A percentile compares a stretch with the other conserved stretches of the same genome.
phyloP scores from a whole-genome alignment of 2,888 invertebrate species.

The Sarcophaga carnaria region DNA sequence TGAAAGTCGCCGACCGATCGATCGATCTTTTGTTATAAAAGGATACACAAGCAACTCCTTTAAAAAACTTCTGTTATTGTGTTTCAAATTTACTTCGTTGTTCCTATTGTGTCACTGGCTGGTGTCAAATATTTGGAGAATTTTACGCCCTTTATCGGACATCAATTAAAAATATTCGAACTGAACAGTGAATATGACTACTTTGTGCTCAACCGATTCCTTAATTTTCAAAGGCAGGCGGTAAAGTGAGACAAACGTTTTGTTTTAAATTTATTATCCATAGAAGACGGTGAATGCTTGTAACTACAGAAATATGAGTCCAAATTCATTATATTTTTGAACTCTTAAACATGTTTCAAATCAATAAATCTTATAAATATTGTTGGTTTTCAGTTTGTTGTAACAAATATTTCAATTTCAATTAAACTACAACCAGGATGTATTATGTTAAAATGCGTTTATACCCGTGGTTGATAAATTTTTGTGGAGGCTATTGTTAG shows the following conservation, averaged over 20 bases:
- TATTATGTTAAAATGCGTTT: too few relatives aligned
- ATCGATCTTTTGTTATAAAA: slow-evolving; percentile 67
- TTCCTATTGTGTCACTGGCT: slow-evolving; percentile 51
- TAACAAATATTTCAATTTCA: too few relatives aligned
- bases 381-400: too few relatives aligned
- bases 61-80: slow-evolving; percentile 69
- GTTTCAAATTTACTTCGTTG: slow-evolving; percentile 46
- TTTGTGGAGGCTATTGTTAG: too few relatives aligned
- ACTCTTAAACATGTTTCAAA: too few relatives aligned
- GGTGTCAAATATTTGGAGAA: slow-evolving; percentile 76
- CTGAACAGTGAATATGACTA: background rate
- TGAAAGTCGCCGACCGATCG: slow-evolving; percentile 53
- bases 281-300: background rate
- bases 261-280: slow-evolving; percentile 48
- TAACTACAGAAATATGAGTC: too few relatives aligned
- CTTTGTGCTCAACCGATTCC: background rate
- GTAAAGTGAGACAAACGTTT: slow-evolving; percentile 52
- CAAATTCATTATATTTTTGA: too few relatives aligned
- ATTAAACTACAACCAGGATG: too few relatives aligned
- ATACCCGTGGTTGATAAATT: too few relatives aligned
- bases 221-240: slow-evolving; percentile 32
- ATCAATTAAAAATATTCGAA: slow-evolving; percentile 62
- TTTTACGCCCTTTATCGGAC: slow-evolving; percentile 70
- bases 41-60: slow-evolving; percentile 44
- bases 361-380: too few relatives aligned